Percentiles rank a stretch among this genome's conserved stretches.
Evolutionary conservation across 2,113 vertebrate genomes (phyloP).

Genomic region (Malurus melanocephalus): DNA sequence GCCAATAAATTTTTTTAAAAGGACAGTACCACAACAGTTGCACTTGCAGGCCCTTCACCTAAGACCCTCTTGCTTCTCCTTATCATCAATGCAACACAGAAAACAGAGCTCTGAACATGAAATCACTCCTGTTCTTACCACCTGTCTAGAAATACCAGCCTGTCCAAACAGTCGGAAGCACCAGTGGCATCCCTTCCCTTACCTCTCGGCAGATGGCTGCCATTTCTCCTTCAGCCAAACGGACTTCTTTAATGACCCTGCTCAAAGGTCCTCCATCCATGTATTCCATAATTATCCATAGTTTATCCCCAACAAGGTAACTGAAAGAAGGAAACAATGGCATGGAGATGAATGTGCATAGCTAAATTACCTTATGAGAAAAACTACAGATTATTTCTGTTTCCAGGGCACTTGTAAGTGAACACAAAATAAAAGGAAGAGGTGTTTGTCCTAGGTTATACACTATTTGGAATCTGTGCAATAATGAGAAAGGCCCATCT

Average conservation of each 20-base stretch:
- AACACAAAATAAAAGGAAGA: neutral
- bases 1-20: neutral
- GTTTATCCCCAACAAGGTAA: constrained; percentile 91
- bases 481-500: neutral
- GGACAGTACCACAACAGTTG: neutral
- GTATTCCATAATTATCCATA: constrained; percentile 98
- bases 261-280: constrained; percentile 91
- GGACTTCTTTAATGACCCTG: constrained; percentile 91
- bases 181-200: constrained; percentile 37
- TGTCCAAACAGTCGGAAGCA: neutral
- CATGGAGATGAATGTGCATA: neutral
- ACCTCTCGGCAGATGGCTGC: constrained; percentile 95
- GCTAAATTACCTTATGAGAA: neutral
- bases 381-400: neutral
- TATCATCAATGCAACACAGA: neutral
- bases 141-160: neutral
- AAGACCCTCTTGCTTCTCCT: neutral
- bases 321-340: constrained; percentile 64
- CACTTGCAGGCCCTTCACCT: neutral
- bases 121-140: neutral
- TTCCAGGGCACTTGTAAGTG: neutral
- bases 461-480: neutral
- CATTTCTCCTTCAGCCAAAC: constrained; percentile 94
- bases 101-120: neutral
- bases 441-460: neutral